These are phyloP conservation scores for Nasua narica DNA, from an alignment of 2,797 vertebrate genomes.

Conservation along the genomic window DNA sequence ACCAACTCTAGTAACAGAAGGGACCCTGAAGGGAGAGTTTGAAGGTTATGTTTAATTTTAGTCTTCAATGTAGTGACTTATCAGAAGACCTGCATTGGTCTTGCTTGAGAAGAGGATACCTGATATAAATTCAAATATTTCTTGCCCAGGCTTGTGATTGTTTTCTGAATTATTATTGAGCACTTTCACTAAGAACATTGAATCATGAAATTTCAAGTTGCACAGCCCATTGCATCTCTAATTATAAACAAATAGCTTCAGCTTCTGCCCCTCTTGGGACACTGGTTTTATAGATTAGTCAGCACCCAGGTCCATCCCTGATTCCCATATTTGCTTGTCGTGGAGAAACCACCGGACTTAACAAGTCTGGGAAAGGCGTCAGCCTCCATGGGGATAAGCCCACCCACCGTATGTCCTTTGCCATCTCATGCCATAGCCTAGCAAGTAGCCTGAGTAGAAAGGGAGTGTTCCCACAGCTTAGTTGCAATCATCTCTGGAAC, in stretches of 20 bases:
- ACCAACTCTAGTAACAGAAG: neutral
- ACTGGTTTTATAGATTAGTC: slow-evolving; percentile 49
- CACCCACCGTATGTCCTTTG: neutral
- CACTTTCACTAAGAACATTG: slow-evolving; percentile 49
- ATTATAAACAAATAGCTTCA: slow-evolving; percentile 67
- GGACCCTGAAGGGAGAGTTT: neutral
- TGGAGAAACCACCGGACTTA: neutral
- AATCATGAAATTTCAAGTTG: slow-evolving; percentile 66
- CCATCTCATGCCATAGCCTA: neutral
- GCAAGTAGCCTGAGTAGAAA: neutral
- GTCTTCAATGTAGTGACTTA: neutral
- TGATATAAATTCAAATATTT: slow-evolving; percentile 54
- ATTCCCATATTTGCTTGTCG: neutral
- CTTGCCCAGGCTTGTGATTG: slow-evolving; percentile 36
- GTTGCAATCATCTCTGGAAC: neutral
- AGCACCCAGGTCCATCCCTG: neutral
- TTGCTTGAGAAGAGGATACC: neutral
- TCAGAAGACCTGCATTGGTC: neutral
- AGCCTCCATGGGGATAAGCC: neutral
- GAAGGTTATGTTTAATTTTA: neutral
- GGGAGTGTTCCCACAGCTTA: neutral
- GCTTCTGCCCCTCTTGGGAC: neutral
- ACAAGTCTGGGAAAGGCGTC: neutral
- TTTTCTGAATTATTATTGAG: slow-evolving; percentile 67
- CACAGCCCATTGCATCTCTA: slow-evolving; percentile 61